phyloP scores from a whole-genome alignment of 2,113 vertebrate genomes.

The Hystrix cristata region DNA sequence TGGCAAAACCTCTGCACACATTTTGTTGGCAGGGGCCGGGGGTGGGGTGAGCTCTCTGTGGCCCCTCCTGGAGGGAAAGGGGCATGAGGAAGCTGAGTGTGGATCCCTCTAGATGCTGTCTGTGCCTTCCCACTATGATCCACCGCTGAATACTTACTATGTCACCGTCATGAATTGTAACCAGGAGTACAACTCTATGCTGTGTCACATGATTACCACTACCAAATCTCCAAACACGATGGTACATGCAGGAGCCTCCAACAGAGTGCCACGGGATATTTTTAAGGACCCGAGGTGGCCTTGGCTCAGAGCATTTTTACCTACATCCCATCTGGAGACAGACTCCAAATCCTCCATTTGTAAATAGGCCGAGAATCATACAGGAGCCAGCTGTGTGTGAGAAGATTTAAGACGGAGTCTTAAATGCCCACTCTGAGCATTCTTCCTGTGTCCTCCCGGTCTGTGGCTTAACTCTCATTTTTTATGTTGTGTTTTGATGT shows the following conservation, averaged over 20 bases:
- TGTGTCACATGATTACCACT: background rate
- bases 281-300: background rate
- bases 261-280: background rate
- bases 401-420: no score
- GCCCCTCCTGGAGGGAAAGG: background rate
- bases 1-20: background rate
- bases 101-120: background rate
- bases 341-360: background rate
- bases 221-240: background rate
- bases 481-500: background rate
- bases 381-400: background rate
- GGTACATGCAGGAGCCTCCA: rapidly evolving
- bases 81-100: rapidly evolving
- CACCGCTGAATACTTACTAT: background rate
- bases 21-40: background rate
- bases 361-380: no score
- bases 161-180: background rate
- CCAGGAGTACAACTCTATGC: background rate
- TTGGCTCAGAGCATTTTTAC: background rate
- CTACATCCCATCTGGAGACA: background rate
- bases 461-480: background rate
- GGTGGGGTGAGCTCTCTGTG: background rate
- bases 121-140: background rate
- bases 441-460: background rate
- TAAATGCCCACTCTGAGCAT: background rate